Conservation (phyloP, 2,888 invertebrate genomes). For the Parnassius mnemosyne region DNA sequence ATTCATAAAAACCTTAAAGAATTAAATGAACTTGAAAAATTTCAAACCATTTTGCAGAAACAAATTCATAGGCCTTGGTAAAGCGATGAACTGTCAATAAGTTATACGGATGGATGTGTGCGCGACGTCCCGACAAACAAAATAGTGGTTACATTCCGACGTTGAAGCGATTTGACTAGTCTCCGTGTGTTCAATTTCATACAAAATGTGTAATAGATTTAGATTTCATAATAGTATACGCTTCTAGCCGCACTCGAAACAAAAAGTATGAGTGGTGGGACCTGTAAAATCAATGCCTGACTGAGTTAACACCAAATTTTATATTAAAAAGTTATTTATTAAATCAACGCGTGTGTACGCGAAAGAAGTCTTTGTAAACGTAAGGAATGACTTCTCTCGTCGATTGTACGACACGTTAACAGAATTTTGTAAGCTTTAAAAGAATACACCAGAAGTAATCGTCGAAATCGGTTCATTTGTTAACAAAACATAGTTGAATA, state of each 20-base stretch:
- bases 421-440: constrained; percentile 13
- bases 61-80: too few relatives aligned
- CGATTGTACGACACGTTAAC: constrained; percentile 11
- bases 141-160: constrained; percentile 45
- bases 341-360: constrained; percentile 32
- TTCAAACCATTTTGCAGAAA: too few relatives aligned
- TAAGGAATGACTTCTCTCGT: not conserved
- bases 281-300: constrained; percentile 62
- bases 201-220: constrained; percentile 39
- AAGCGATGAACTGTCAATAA: not conserved
- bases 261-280: constrained; percentile 49
- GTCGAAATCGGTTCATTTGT: constrained; percentile 5
- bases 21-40: too few relatives aligned
- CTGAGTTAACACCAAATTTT: constrained; percentile 72
- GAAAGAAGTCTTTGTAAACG: not conserved
- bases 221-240: constrained; percentile 39
- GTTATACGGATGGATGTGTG: constrained; percentile 14
- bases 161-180: constrained; percentile 51
- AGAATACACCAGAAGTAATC: not conserved
- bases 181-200: constrained; percentile 61
- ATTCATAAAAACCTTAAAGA: too few relatives aligned
- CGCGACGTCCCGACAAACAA: constrained; percentile 28
- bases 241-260: constrained; percentile 42
- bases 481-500: constrained; percentile 1
- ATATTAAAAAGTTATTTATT: constrained; percentile 53